These are phyloP conservation scores for Bimastos eiseni DNA, from an alignment of 2,888 invertebrate genomes.

Conservation along the genomic window DNA sequence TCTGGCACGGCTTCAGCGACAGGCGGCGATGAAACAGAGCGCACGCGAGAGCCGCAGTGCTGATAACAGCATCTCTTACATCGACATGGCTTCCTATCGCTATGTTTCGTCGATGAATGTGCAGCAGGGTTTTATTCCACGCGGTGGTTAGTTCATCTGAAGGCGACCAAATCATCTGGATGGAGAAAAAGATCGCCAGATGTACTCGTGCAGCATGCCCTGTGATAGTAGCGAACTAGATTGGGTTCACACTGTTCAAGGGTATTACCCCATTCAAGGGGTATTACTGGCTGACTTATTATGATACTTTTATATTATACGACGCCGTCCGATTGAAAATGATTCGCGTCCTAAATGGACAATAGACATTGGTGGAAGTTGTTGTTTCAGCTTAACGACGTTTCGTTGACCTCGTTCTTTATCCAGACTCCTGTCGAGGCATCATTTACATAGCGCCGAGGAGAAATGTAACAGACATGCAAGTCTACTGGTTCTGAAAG, in stretches of 20 bases:
- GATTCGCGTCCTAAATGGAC: no score
- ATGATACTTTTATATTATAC: no score
- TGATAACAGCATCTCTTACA: not conserved
- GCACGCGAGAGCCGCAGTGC: not conserved
- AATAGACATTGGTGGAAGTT: no score
- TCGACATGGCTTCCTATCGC: not conserved
- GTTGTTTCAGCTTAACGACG: no score
- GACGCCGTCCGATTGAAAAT: no score
- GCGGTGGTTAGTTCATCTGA: not conserved
- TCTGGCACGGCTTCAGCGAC: not conserved
- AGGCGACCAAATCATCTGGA: not conserved
- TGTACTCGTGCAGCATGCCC: not conserved
- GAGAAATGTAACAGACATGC: not conserved
- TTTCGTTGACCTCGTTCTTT: no score
- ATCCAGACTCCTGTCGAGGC: no score
- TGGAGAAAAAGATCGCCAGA: not conserved
- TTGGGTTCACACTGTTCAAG: no score
- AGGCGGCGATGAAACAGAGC: not conserved
- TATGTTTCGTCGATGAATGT: not conserved
- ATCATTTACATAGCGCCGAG: not conserved
- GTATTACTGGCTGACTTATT: no score
- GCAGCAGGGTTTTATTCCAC: not conserved
- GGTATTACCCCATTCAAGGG: no score
- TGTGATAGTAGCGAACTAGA: no score
- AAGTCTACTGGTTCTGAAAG: not conserved